phyloP scores from a whole-genome alignment of 2,888 invertebrate species.

The Sycophila texana region DNA sequence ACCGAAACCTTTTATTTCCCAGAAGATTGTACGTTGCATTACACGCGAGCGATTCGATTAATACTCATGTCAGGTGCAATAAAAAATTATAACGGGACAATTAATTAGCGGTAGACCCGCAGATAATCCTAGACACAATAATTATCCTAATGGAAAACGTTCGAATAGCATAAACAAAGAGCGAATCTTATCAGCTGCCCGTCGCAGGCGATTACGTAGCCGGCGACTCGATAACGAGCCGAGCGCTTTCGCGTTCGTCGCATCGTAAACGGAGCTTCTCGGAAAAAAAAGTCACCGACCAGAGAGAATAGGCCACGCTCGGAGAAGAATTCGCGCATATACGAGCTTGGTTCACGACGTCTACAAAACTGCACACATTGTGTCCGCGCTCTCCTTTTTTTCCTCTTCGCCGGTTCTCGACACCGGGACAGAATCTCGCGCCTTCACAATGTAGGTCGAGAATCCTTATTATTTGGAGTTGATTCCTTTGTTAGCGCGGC shows the following conservation, averaged over 20 bases:
- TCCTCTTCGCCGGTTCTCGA: slow-evolving; percentile 8
- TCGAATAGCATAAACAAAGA: no score
- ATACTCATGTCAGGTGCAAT: no score
- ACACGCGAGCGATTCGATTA: no score
- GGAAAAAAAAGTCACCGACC: not conserved
- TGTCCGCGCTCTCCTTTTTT: slow-evolving; percentile 10
- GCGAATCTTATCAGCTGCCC: no score
- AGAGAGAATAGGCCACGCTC: slow-evolving; percentile 17
- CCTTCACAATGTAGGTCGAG: slow-evolving; percentile 48
- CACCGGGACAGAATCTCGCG: not conserved
- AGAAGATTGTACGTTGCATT: no score
- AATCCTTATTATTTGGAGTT: slow-evolving; percentile 49
- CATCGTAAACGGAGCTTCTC: no score
- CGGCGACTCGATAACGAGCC: no score
- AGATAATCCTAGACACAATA: not conserved
- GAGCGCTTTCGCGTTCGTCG: no score
- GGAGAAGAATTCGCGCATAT: slow-evolving; percentile 14
- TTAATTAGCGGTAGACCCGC: no score
- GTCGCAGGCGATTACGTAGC: no score
- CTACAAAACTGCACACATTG: slow-evolving; percentile 14
- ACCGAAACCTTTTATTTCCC: no score
- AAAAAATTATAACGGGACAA: no score
- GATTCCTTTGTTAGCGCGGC: slow-evolving; percentile 37
- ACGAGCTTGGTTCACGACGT: not conserved
- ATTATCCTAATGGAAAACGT: not conserved